Percentiles rank a stretch among this genome's conserved stretches.
These are phyloP conservation scores for Arctocebus calabarensis DNA, from an alignment of 2,797 vertebrate genomes.

Conservation along the genomic window DNA sequence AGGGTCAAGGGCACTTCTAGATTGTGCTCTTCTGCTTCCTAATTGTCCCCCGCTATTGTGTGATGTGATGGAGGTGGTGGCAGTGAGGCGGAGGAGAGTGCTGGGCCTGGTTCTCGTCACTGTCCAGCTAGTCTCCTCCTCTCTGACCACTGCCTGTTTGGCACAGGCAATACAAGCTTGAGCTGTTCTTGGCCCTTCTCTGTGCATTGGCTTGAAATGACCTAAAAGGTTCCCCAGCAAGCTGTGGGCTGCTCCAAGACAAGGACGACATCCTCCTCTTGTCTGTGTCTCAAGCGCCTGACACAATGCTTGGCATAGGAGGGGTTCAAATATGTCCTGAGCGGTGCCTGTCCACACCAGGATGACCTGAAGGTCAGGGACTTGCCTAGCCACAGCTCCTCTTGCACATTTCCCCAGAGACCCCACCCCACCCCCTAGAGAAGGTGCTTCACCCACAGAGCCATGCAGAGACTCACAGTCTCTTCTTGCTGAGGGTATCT, in stretches of 20 bases:
- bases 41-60: background rate
- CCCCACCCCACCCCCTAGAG: background rate
- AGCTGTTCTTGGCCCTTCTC: conserved; percentile 39
- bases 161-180: background rate
- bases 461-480: background rate
- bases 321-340: background rate
- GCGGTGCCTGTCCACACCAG: background rate
- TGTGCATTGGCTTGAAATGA: conserved; percentile 3
- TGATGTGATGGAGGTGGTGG: background rate
- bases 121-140: conserved; percentile 40
- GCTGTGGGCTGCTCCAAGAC: conserved; percentile 11
- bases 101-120: background rate
- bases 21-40: background rate
- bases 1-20: background rate
- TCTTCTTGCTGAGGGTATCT: background rate
- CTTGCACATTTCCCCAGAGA: background rate
- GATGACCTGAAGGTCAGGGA: background rate
- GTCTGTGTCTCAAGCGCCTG: conserved; percentile 3
- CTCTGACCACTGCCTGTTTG: background rate
- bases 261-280: background rate
- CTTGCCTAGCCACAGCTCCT: background rate
- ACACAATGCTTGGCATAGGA: conserved; percentile 50
- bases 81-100: background rate
- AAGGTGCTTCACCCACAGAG: background rate
- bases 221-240: conserved; percentile 2